Conservation (phyloP, 2,797 vertebrate genomes). For the Philypnodon macrostomus region DNA sequence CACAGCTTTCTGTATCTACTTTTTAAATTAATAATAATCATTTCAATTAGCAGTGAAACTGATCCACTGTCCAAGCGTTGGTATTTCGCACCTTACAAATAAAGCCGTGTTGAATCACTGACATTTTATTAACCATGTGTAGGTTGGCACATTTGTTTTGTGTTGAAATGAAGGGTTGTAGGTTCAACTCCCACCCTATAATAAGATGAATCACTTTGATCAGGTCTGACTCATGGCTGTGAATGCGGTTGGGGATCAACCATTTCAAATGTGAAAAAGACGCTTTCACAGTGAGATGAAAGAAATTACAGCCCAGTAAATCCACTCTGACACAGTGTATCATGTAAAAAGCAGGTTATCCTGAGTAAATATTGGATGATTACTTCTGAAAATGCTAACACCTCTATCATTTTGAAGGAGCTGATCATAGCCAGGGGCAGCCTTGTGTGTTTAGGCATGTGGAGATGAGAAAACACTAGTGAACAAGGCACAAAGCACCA, state of each 20-base stretch:
- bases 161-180: too few relatives aligned
- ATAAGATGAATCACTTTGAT: conserved; percentile 34
- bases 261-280: conserved; percentile 45
- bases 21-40: neutral
- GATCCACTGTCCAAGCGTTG: neutral
- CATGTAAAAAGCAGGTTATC: conserved; percentile 49
- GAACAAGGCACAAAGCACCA: conserved; percentile 15
- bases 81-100: neutral
- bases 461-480: conserved; percentile 36
- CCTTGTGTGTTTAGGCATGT: conserved; percentile 15
- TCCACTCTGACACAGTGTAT: conserved; percentile 32
- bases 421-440: conserved; percentile 33
- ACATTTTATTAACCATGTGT: conserved; percentile 2
- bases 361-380: conserved; percentile 47
- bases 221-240: conserved; percentile 34
- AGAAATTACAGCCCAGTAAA: conserved; percentile 58
- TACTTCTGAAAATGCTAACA: conserved; percentile 33
- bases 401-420: conserved; percentile 40
- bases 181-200: neutral
- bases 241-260: conserved; percentile 30
- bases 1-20: neutral
- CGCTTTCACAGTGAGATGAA: conserved; percentile 39
- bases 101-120: neutral
- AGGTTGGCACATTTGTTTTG: neutral
- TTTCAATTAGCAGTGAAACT: neutral